phyloP scores from a whole-genome alignment of 2,797 vertebrate genomes.

The Danio kyathit region DNA sequence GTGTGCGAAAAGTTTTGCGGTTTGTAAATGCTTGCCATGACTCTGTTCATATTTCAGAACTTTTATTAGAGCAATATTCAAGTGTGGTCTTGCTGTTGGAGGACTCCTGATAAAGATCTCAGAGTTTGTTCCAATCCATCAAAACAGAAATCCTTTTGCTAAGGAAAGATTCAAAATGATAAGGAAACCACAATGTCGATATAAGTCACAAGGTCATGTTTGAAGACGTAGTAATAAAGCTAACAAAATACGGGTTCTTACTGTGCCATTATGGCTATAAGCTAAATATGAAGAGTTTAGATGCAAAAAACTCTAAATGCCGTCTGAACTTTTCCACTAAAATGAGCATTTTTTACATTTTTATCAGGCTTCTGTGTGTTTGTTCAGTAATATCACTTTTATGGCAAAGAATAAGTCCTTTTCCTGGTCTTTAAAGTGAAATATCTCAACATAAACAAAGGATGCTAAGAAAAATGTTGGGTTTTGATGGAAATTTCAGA shows the following conservation, averaged over 20 bases:
- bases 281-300: no score
- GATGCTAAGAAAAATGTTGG: no score
- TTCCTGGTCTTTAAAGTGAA: no score
- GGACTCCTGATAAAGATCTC: slow-evolving; percentile 37
- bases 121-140: slow-evolving; percentile 30
- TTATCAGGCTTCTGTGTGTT: no score
- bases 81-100: slow-evolving; percentile 47
- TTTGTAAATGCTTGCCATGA: slow-evolving; percentile 51
- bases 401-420: no score
- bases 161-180: not conserved
- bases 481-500: no score
- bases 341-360: no score
- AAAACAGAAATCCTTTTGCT: not conserved
- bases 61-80: slow-evolving; percentile 46
- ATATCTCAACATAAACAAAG: no score
- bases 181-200: not conserved
- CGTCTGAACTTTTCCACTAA: no score
- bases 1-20: slow-evolving; percentile 46
- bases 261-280: not conserved
- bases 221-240: not conserved
- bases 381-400: no score
- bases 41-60: slow-evolving; percentile 48
- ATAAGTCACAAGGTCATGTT: not conserved
- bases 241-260: not conserved
- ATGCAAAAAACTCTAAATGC: no score